phyloP scores from a whole-genome alignment of 2,113 vertebrate species.

The Arenaria interpres region DNA sequence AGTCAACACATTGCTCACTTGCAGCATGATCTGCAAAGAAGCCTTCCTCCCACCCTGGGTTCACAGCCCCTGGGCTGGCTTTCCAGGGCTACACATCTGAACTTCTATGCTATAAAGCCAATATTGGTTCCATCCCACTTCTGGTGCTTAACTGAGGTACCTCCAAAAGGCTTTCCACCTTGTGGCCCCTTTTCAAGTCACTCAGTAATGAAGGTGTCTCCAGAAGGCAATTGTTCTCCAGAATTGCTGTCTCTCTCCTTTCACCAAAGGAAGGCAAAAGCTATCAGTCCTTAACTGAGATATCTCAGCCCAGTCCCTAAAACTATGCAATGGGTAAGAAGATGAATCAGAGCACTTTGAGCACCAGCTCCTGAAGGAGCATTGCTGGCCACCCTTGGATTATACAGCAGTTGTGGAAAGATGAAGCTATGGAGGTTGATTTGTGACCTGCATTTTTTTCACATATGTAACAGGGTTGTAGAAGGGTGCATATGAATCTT shows the following conservation, averaged over 20 bases:
- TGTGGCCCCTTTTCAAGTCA: background rate
- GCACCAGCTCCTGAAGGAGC: background rate
- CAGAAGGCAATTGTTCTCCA: background rate
- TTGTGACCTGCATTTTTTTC: background rate
- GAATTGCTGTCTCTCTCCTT: accelerated
- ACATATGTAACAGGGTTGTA: accelerated
- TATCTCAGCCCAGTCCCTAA: background rate
- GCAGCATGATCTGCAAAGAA: background rate
- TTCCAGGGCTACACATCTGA: background rate
- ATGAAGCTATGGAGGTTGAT: background rate
- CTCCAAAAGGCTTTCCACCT: background rate
- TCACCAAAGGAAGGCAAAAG: background rate
- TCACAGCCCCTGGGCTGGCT: background rate
- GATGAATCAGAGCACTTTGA: background rate
- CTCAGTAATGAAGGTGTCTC: background rate
- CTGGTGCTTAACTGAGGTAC: background rate
- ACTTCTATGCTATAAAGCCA: background rate
- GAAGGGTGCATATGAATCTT: background rate
- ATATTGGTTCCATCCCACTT: background rate
- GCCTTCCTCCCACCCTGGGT: accelerated
- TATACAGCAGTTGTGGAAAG: background rate
- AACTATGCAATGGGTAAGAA: background rate
- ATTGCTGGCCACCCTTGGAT: accelerated
- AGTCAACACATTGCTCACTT: accelerated
- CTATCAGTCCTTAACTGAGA: background rate